Evolutionary conservation across 2,888 invertebrate species (phyloP).

Genomic region (Sialis fuliginosa): DNA sequence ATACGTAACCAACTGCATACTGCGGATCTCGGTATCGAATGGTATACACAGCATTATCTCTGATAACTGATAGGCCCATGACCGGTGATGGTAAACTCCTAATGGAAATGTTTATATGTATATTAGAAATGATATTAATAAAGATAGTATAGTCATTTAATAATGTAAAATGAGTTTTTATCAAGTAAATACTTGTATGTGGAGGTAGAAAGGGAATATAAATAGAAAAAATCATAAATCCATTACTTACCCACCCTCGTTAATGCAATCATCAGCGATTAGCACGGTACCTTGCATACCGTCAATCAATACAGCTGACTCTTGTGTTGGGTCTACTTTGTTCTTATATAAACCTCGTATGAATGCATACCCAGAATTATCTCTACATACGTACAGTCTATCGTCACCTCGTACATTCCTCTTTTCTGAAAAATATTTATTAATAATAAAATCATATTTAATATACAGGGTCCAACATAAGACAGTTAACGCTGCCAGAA

Average conservation of each 20-base stretch:
- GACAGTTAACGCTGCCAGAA: no score
- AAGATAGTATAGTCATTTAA: background rate
- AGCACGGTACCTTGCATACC: constrained; percentile 74
- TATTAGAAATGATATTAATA: no score
- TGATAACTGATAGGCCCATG: constrained; percentile 41
- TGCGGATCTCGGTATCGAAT: constrained; percentile 64
- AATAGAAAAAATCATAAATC: background rate
- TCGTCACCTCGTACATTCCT: constrained; percentile 82
- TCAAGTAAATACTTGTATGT: no score
- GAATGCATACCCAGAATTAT: constrained; percentile 51
- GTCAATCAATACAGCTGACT: constrained; percentile 47
- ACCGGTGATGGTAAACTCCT: constrained; percentile 54
- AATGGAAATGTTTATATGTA: constrained; percentile 6
- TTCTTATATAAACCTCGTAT: constrained; percentile 52
- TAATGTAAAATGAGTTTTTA: no score
- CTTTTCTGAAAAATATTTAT: constrained; percentile 27
- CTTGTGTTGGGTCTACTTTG: constrained; percentile 26
- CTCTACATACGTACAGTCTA: constrained; percentile 65
- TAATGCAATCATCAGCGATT: constrained; percentile 50
- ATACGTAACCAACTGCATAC: constrained; percentile 55
- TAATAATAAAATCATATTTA: constrained; percentile 4
- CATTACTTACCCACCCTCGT: constrained; percentile 40
- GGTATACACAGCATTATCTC: constrained; percentile 40
- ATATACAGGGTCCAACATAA: constrained; percentile 1
- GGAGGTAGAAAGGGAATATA: background rate